phyloP scores from a whole-genome alignment of 2,113 vertebrate genomes.

The Nyctibius bracteatus region DNA sequence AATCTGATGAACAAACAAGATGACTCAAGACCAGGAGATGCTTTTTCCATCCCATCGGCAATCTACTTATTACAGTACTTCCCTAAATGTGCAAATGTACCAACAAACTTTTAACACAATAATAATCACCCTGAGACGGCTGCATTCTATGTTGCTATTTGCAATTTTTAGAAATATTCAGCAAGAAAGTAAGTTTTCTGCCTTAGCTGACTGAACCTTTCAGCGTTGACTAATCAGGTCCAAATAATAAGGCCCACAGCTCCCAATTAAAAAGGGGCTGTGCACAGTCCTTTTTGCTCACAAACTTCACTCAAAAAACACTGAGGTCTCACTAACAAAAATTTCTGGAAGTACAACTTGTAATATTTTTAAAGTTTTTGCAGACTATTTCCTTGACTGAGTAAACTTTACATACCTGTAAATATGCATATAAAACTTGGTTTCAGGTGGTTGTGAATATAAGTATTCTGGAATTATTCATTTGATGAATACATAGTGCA shows the following conservation, averaged over 20 bases:
- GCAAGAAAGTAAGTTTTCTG: background rate
- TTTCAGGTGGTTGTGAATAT: background rate
- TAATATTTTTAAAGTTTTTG: background rate
- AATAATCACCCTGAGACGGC: background rate
- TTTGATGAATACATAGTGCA: background rate
- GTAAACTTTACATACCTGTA: background rate
- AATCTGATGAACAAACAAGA: background rate
- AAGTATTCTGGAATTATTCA: background rate
- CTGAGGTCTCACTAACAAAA: background rate
- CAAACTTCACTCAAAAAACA: background rate
- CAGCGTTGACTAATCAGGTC: background rate
- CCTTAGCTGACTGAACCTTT: background rate
- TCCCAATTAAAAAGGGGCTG: slow-evolving; percentile 19
- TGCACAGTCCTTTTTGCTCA: background rate
- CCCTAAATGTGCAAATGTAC: background rate
- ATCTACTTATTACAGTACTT: background rate
- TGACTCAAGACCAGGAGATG: background rate
- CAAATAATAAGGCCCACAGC: slow-evolving; percentile 36
- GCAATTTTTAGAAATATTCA: background rate
- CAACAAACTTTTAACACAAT: background rate
- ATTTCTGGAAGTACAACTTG: background rate
- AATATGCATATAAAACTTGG: background rate
- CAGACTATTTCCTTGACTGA: background rate
- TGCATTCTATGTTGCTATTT: background rate
- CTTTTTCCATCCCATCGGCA: background rate